Evolutionary conservation across 2,888 invertebrate genomes (phyloP), one percentile per base, ranked within the genome.

Genomic region (Noctua pronuba): DNA sequence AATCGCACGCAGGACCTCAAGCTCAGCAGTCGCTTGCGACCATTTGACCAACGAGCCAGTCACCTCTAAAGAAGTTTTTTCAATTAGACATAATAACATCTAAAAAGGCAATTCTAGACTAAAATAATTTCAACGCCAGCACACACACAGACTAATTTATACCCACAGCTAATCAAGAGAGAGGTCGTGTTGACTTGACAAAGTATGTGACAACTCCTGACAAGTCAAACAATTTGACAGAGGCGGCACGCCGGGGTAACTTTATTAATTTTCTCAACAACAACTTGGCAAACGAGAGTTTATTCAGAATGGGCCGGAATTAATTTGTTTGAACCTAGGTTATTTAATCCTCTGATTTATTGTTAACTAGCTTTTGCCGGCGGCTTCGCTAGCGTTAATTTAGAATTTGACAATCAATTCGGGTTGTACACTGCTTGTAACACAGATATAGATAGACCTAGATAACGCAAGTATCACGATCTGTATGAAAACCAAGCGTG

Each of bases 201-300:
- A 86, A 85, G 68, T 83, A 75, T 75, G 73, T 46, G 75, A 70
- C 75, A 75, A 81, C 41, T 77, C 35, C 79, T 83, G 83, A 64
- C 71, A 76, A 83, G 58, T 71, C 74, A 79, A 83, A 81, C 82
- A 77, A 68, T 85, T 68, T 60, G 70, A 62, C 49, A 58, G 8
- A 21, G 6, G 28, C 58, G 44, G 55, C 69, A 65, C 49, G 16
- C 5, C 5, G 13, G 11, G 8, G 49, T 52, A 71, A 73, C 16
- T 73, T 83, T 70, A 76, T 73, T 85, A 49, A 76, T 70, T 76
- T 55, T 44, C 24, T 49, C 31, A 58, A 73, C 69, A 72, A 71
- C 66, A 83, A 70, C 64, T 67, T 41, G 24, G 35, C 1, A 55
- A 41, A 38, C 35, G 24, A 49, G 62, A 68, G 62, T 72, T 69